phyloP scores from a whole-genome alignment of 2,797 vertebrate species.

The Platalea minor region DNA sequence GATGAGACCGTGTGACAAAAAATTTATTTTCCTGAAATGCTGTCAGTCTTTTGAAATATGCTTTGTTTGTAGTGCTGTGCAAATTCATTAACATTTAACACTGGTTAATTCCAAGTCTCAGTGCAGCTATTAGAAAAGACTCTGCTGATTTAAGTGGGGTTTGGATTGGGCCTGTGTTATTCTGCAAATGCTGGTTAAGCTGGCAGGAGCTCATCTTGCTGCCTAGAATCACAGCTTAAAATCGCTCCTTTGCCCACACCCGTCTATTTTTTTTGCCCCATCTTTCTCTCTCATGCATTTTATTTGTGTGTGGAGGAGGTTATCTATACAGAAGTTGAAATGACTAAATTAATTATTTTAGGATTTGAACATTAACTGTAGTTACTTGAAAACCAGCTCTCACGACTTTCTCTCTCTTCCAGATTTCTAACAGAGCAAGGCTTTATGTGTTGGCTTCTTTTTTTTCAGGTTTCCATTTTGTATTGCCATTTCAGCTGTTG shows the following conservation, averaged over 20 bases:
- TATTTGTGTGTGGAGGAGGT: background rate
- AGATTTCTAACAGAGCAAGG: background rate
- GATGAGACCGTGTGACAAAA: background rate
- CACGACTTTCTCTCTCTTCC: background rate
- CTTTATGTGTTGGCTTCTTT: background rate
- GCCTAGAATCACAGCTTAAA: background rate
- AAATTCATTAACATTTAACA: rapidly evolving
- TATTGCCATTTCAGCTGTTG: background rate
- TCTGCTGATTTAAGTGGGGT: background rate
- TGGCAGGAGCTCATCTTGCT: background rate
- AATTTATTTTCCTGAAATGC: background rate
- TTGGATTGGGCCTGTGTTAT: background rate
- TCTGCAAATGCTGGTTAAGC: background rate
- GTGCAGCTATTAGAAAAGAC: background rate
- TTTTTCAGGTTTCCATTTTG: background rate
- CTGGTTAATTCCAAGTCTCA: background rate
- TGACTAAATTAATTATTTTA: background rate
- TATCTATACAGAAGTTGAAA: background rate
- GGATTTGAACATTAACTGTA: background rate
- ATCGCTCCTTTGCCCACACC: background rate
- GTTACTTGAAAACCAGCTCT: background rate
- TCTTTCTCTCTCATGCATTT: background rate
- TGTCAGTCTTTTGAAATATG: background rate
- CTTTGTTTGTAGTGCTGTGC: background rate
- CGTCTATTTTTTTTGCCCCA: background rate